phyloP scores from a whole-genome alignment of 2,797 vertebrate species.

The Myotis vivesi region DNA sequence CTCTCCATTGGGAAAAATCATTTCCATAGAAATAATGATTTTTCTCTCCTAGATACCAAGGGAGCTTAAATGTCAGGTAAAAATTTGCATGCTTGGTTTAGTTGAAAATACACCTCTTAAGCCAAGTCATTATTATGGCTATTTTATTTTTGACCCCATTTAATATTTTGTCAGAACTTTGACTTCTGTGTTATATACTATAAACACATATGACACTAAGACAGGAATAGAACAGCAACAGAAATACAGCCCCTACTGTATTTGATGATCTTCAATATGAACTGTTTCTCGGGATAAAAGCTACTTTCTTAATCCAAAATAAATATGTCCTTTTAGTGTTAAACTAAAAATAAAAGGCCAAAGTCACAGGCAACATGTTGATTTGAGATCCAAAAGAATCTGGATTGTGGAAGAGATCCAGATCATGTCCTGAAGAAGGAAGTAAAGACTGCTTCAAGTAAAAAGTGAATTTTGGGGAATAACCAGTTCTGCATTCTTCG shows the following conservation, averaged over 20 bases:
- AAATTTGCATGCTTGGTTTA: background rate
- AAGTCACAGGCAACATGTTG: background rate
- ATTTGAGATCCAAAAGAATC: background rate
- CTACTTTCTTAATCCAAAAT: background rate
- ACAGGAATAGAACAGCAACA: background rate
- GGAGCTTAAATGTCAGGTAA: background rate
- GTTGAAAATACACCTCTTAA: conserved; percentile 30
- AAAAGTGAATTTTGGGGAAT: background rate
- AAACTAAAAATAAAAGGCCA: background rate
- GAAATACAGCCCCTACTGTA: background rate
- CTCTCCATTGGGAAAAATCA: conserved; percentile 17
- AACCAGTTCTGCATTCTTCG: background rate
- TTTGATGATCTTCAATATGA: background rate
- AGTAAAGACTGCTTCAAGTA: background rate
- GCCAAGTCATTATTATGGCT: background rate
- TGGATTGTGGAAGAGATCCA: background rate
- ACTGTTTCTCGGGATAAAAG: background rate
- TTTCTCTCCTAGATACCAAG: conserved; percentile 39
- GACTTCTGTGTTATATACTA: background rate
- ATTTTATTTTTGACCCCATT: background rate
- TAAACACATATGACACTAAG: background rate
- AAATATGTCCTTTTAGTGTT: background rate
- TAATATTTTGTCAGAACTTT: background rate
- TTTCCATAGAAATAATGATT: conserved; percentile 13
- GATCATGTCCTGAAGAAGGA: background rate